phyloP scores from a whole-genome alignment of 2,888 invertebrate genomes.

The Cantharis rufa region DNA sequence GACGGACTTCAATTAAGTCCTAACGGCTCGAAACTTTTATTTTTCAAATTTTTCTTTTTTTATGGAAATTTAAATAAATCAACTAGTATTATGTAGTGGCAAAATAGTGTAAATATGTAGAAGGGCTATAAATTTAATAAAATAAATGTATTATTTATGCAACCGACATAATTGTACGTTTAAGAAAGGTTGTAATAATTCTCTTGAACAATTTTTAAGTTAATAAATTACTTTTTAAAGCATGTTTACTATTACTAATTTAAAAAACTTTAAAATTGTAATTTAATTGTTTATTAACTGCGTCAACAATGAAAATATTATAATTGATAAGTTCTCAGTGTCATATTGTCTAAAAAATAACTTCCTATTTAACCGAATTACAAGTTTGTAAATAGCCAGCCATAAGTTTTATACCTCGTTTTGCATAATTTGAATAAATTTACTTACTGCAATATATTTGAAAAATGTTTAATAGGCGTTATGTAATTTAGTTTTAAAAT shows the following conservation, averaged over 20 bases:
- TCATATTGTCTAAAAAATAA: neutral
- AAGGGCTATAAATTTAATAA: neutral
- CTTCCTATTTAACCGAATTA: neutral
- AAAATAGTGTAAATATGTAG: neutral
- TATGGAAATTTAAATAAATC: neutral
- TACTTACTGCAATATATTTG: neutral
- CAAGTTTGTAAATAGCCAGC: neutral
- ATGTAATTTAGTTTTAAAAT: neutral
- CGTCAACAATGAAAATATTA: neutral
- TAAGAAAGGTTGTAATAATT: neutral
- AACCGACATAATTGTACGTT: neutral
- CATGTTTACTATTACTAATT: neutral
- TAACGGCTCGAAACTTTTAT: neutral
- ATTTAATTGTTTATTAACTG: neutral
- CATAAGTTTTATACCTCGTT: neutral
- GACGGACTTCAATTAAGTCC: too few species aligned
- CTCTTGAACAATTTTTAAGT: neutral
- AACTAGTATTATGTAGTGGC: neutral
- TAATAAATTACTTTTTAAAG: neutral
- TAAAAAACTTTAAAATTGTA: neutral
- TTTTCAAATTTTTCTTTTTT: neutral
- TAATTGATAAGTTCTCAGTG: neutral
- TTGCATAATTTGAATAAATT: neutral
- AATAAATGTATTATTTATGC: neutral
- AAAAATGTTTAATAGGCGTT: neutral